phyloP scores from a whole-genome alignment of 1,140 invertebrate species.

The Pachyrhynchus sulphureomaculatus region DNA sequence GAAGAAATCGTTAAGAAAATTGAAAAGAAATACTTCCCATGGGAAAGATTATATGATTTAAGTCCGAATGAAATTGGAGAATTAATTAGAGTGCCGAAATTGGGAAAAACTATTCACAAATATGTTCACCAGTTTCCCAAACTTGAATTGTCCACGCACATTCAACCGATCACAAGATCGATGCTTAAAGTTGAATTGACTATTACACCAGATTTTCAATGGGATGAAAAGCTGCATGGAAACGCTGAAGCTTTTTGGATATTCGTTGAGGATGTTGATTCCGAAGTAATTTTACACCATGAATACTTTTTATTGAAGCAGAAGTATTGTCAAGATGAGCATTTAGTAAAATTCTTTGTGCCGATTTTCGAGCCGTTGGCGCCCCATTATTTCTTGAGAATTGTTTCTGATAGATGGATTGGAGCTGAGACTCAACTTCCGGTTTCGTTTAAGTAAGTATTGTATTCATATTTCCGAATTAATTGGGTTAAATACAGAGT shows the following conservation, averaged over 20 bases:
- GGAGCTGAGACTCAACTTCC: slow-evolving; percentile 94
- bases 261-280: slow-evolving; percentile 97
- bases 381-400: slow-evolving; percentile 94
- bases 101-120: slow-evolving; percentile 97
- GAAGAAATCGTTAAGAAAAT: slow-evolving; percentile 97
- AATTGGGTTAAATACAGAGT: neutral
- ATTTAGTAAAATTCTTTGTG: slow-evolving; percentile 97
- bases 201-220: slow-evolving; percentile 99
- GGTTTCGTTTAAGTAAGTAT: slow-evolving; percentile 75
- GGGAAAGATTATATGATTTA: slow-evolving; percentile 93
- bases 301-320: slow-evolving; percentile 97
- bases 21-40: slow-evolving; percentile 96
- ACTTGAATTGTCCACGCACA: slow-evolving; percentile 90
- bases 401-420: slow-evolving; percentile 81
- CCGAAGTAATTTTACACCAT: slow-evolving; percentile 93
- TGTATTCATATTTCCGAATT: neutral
- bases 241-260: slow-evolving; percentile 99
- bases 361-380: slow-evolving; percentile 97
- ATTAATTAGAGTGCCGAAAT: slow-evolving; percentile 90
- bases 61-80: slow-evolving; percentile 98
- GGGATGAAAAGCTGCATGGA: slow-evolving; percentile 97
- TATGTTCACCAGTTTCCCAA: slow-evolving; percentile 98
- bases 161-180: slow-evolving; percentile 96
- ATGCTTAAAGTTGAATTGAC: slow-evolving; percentile 94
- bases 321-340: slow-evolving; percentile 93